Percentiles rank a stretch among this genome's conserved stretches.
These are phyloP conservation scores for Liolophura sinensis DNA, from an alignment of 1,140 invertebrate species.

Conservation along the genomic window DNA sequence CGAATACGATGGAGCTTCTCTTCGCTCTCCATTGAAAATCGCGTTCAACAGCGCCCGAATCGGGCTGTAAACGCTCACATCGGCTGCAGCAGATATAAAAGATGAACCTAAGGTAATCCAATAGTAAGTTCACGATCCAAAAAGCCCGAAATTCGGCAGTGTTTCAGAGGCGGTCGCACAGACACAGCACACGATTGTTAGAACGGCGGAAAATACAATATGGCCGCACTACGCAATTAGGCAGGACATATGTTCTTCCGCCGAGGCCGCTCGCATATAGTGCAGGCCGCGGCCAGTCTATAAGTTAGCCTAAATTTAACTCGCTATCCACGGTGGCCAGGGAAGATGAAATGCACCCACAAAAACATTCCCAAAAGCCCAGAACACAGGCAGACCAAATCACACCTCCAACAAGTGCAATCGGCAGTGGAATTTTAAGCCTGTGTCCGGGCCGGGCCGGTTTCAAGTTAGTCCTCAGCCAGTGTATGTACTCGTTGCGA, in stretches of 20 bases:
- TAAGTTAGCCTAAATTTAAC: no score
- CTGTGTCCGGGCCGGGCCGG: no score
- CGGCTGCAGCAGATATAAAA: slow-evolving; percentile 18
- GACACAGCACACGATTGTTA: slow-evolving; percentile 32
- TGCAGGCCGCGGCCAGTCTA: no score
- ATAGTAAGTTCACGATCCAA: slow-evolving; percentile 10
- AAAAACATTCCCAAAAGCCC: no score
- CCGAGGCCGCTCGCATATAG: slow-evolving; percentile 5
- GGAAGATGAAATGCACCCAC: no score
- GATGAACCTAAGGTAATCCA: slow-evolving; percentile 25
- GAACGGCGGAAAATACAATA: slow-evolving; percentile 56
- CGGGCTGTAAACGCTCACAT: slow-evolving; percentile 27
- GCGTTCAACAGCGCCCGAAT: slow-evolving; percentile 27
- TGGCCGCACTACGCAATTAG: slow-evolving; percentile 46
- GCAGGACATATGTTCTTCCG: slow-evolving; percentile 39
- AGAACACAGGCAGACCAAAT: no score
- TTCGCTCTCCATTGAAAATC: slow-evolving; percentile 72
- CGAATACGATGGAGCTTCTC: slow-evolving; percentile 80
- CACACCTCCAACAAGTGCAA: no score
- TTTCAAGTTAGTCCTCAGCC: no score
- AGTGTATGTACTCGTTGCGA: no score
- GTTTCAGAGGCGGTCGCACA: neutral
- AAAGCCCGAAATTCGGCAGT: slow-evolving; percentile 8
- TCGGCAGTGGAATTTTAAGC: no score
- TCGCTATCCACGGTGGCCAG: no score